Evolutionary conservation across 2,888 invertebrate genomes (phyloP).

Genomic region (Odontocolon sp.): DNA sequence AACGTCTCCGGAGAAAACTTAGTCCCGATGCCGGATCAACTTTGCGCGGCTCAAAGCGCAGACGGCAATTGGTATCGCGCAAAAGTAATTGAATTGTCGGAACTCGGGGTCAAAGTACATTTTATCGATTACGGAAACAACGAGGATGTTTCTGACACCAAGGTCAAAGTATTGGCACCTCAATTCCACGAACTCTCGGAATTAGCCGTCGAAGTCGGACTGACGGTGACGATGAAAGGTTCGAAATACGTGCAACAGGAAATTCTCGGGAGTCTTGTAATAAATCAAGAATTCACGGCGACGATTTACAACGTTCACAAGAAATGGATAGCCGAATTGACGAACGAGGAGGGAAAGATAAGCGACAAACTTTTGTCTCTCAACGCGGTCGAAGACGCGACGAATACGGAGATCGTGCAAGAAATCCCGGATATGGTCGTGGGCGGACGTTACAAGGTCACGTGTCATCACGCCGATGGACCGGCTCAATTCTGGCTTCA

Average conservation of each 20-base stretch:
- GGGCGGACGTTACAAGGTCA: conserved; percentile 80
- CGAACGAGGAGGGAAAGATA: conserved; percentile 82
- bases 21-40: conserved; percentile 79
- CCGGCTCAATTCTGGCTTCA: conserved; percentile 91
- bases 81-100: conserved; percentile 81
- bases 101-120: conserved; percentile 81
- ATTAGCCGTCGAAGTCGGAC: conserved; percentile 72
- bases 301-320: conserved; percentile 82
- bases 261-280: conserved; percentile 65
- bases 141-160: conserved; percentile 82
- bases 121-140: conserved; percentile 88
- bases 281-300: conserved; percentile 82
- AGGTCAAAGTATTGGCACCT: conserved; percentile 78
- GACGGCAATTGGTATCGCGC: conserved; percentile 89
- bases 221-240: conserved; percentile 74
- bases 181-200: conserved; percentile 74
- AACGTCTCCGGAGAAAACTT: conserved; percentile 81
- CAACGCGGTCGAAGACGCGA: conserved; percentile 60
- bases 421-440: conserved; percentile 61
- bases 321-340: conserved; percentile 84
- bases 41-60: conserved; percentile 85
- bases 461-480: conserved; percentile 88
- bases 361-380: conserved; percentile 81
- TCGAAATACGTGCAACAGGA: conserved; percentile 81
- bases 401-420: conserved; percentile 74